Conservation (phyloP, 2,113 vertebrate genomes). For the Hippoglossus stenolepis region DNA sequence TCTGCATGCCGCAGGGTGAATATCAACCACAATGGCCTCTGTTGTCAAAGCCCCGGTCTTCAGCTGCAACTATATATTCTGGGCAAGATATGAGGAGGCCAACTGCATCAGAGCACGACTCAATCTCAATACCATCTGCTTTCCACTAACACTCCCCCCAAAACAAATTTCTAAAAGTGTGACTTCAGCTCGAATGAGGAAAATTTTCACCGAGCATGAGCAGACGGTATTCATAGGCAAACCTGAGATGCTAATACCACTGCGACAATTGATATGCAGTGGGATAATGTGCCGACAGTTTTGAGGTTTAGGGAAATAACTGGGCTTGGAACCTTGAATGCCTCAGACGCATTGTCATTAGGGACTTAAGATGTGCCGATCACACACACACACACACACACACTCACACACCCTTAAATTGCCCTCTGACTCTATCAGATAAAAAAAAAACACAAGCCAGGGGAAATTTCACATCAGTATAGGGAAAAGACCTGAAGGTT, state of each 20-base stretch:
- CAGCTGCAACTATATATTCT: conserved; percentile 49
- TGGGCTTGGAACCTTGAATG: conserved; percentile 15
- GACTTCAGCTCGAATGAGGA: conserved; percentile 48
- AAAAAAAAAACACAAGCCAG: conserved; percentile 14
- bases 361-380: conserved; percentile 40
- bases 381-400: conserved; percentile 10
- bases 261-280: conserved; percentile 34
- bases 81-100: conserved; percentile 52
- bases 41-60: conserved; percentile 52
- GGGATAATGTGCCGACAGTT: conserved; percentile 27
- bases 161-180: conserved; percentile 58
- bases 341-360: conserved; percentile 31
- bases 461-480: conserved; percentile 40
- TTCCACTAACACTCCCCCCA: conserved; percentile 59
- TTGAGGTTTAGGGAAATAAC: conserved; percentile 26
- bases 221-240: conserved; percentile 37
- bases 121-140: conserved; percentile 78
- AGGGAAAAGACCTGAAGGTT: conserved; percentile 59
- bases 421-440: conserved; percentile 39
- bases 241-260: conserved; percentile 46
- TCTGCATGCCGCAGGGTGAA: conserved; percentile 37
- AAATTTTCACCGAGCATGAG: conserved; percentile 47
- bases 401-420: conserved; percentile 18
- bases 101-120: conserved; percentile 62
- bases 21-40: conserved; percentile 55